phyloP scores from a whole-genome alignment of 2,888 invertebrate genomes.

The Callinectes sapidus region DNA sequence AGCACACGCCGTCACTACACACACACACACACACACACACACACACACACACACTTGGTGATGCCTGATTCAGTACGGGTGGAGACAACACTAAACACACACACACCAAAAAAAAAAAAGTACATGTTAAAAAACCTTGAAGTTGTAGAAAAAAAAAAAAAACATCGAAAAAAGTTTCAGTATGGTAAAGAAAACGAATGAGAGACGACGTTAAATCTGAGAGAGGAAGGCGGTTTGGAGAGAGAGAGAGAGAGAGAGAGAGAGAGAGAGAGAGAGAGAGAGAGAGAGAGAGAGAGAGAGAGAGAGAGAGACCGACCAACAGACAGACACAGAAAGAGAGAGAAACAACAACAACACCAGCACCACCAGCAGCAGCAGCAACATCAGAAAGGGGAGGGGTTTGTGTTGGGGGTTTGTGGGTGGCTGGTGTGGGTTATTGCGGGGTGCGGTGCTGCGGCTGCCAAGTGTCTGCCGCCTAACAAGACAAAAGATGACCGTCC shows the following conservation, averaged over 20 bases:
- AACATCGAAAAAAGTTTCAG: background rate
- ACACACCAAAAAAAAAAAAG: background rate
- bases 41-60: too few species aligned
- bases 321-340: conserved; percentile 19
- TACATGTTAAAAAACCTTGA: background rate
- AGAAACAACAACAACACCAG: background rate
- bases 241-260: background rate
- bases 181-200: background rate
- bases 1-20: background rate
- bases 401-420: background rate
- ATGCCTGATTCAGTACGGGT: too few species aligned
- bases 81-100: background rate
- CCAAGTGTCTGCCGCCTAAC: conserved; percentile 24
- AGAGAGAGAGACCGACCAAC: too few species aligned
- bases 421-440: conserved; percentile 32
- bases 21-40: background rate
- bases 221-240: background rate
- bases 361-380: background rate
- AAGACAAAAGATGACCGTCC: conserved; percentile 36
- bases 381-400: background rate
- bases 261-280: conserved; percentile 10
- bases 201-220: background rate
- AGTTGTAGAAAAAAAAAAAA: background rate
- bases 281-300: conserved; percentile 21
- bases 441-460: conserved; percentile 20